These are phyloP conservation scores for Caradrina clavipalpis DNA, from an alignment of 2,888 invertebrate species.

Conservation along the genomic window DNA sequence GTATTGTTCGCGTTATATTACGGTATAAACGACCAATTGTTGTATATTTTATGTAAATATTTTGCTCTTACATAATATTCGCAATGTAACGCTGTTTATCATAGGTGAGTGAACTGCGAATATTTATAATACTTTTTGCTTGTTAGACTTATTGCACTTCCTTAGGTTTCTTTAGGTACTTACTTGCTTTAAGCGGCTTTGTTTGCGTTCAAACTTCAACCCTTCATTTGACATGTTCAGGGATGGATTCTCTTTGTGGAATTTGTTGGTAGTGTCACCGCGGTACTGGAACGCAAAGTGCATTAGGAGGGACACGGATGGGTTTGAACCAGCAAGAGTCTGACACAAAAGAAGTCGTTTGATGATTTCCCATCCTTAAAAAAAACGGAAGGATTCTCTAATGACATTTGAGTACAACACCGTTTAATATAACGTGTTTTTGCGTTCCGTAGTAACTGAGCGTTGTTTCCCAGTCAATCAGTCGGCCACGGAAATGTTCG, in stretches of 20 bases:
- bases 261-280: too few relatives aligned
- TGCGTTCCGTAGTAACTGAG: not conserved
- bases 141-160: not conserved
- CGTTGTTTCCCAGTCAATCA: slow-evolving; percentile 11
- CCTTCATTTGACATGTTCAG: not conserved
- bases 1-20: slow-evolving; percentile 58
- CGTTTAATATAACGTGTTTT: not conserved
- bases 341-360: too few relatives aligned
- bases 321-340: too few relatives aligned
- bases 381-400: too few relatives aligned
- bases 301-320: too few relatives aligned
- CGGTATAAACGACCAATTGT: slow-evolving; percentile 60
- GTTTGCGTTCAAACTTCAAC: not conserved
- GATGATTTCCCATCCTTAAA: too few relatives aligned
- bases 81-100: slow-evolving; percentile 26
- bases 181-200: not conserved
- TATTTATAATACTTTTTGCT: not conserved
- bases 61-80: slow-evolving; percentile 48
- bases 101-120: slow-evolving; percentile 48
- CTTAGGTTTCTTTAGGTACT: not conserved
- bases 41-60: slow-evolving; percentile 64
- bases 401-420: not conserved
- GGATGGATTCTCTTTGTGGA: too few relatives aligned
- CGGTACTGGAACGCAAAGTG: too few relatives aligned
- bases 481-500: slow-evolving; percentile 12